Evolutionary conservation across 2,113 vertebrate genomes (phyloP).

Genomic region (Brachypteracias leptosomus): DNA sequence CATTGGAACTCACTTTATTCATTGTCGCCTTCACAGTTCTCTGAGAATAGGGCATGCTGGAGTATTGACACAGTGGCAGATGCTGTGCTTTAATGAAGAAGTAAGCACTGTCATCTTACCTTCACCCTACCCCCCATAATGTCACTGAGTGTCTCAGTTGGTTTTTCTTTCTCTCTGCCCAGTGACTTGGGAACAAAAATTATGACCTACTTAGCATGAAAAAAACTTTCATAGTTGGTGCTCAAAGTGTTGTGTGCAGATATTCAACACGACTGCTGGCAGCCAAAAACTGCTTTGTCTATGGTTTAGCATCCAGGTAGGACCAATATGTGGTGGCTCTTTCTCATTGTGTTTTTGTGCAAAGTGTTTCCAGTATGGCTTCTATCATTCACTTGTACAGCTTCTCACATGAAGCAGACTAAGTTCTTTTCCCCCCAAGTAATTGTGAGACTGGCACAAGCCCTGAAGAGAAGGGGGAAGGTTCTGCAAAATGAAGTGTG

Average conservation of each 20-base stretch:
- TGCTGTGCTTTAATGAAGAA: conserved; percentile 18
- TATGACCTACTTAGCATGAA: not conserved
- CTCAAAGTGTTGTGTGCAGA: not conserved
- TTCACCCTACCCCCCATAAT: not conserved
- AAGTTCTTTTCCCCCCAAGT: not conserved
- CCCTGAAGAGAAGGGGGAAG: not conserved
- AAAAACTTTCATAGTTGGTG: not conserved
- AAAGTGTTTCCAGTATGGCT: not conserved
- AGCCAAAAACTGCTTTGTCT: not conserved
- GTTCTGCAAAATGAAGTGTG: not conserved
- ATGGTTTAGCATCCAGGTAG: not conserved
- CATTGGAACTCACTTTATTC: not conserved
- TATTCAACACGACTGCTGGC: not conserved
- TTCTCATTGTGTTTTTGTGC: not conserved
- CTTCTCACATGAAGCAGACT: not conserved
- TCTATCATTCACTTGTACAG: not conserved
- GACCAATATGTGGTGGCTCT: not conserved
- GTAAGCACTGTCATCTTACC: not conserved
- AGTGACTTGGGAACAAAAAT: not conserved
- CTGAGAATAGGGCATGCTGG: not conserved
- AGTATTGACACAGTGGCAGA: not conserved
- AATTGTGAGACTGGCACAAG: not conserved
- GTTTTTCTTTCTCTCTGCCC: not conserved
- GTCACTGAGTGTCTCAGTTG: not conserved
- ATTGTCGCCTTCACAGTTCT: not conserved